Percentiles rank a stretch among this genome's conserved stretches.
Evolutionary conservation across 2,797 vertebrate species (phyloP).

Genomic region (Phalloptychus januarius): DNA sequence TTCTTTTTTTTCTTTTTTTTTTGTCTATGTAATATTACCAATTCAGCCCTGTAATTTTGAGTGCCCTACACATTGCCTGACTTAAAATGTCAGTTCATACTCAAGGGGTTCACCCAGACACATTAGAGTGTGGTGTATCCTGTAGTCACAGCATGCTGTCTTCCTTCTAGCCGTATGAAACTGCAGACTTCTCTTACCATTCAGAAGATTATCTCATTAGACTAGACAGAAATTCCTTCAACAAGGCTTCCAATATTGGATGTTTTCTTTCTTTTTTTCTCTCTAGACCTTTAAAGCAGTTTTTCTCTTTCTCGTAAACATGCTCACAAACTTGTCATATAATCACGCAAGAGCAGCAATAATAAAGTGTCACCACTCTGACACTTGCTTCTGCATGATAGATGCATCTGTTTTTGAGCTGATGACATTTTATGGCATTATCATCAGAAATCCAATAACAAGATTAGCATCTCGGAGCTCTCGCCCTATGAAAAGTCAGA

Average conservation of each 20-base stretch:
- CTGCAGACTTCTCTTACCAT: constrained; percentile 38
- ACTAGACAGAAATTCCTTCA: constrained; percentile 20
- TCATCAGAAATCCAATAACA: constrained; percentile 82
- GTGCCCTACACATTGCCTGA: constrained; percentile 34
- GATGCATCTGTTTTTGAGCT: constrained; percentile 72
- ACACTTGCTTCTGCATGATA: constrained; percentile 71
- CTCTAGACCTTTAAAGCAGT: constrained; percentile 25
- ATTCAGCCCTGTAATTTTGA: constrained; percentile 27
- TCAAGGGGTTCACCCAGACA: constrained; percentile 43
- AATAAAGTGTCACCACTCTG: constrained; percentile 77
- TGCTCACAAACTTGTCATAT: constrained; percentile 39
- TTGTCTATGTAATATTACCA: background rate
- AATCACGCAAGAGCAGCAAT: constrained; percentile 56
- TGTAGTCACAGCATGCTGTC: constrained; percentile 46
- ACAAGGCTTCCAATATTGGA: constrained; percentile 20
- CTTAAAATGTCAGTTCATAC: constrained; percentile 62
- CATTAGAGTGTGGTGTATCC: constrained; percentile 34
- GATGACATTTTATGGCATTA: constrained; percentile 79
- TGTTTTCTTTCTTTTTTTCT: background rate
- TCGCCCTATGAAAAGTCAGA: constrained; percentile 75
- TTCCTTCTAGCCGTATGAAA: constrained; percentile 42
- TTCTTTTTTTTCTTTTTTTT: background rate
- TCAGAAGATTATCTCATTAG: constrained; percentile 40
- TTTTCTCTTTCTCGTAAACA: background rate
- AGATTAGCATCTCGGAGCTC: constrained; percentile 70